Percentiles rank a stretch among this genome's conserved stretches.
Evolutionary conservation across 2,888 invertebrate species (phyloP).

Genomic region (Drosophila sordidula): DNA sequence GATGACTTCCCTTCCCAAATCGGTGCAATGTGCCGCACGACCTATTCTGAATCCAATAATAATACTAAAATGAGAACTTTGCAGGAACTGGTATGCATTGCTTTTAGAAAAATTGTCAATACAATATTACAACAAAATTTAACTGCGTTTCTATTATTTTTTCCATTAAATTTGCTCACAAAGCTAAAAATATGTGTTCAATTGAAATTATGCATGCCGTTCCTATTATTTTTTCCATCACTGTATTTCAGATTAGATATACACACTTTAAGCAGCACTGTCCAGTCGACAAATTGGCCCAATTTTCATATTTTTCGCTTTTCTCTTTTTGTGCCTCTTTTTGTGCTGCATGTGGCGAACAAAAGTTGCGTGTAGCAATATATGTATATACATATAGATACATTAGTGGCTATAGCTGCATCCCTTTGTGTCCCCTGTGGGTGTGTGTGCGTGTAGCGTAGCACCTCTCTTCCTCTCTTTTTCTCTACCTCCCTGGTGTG

Average conservation of each 20-base stretch:
- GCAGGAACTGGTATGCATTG: no score
- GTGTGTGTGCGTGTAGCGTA: slow-evolving; percentile 26
- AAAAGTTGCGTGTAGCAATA: slow-evolving; percentile 25
- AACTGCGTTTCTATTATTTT: no score
- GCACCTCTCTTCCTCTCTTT: slow-evolving; percentile 10
- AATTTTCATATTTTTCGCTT: slow-evolving; percentile 14
- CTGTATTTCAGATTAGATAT: not conserved
- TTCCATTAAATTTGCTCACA: no score
- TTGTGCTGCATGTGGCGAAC: slow-evolving; percentile 3
- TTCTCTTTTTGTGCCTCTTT: not conserved
- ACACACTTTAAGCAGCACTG: not conserved
- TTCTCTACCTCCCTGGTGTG: not conserved
- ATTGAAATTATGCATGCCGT: no score
- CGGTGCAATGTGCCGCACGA: no score
- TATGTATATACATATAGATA: not conserved
- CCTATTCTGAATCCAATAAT: no score
- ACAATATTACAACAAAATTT: no score
- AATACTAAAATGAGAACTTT: no score
- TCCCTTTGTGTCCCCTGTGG: slow-evolving; percentile 1
- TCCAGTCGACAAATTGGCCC: slow-evolving; percentile 24
- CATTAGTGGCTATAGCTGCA: slow-evolving; percentile 7
- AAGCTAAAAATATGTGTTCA: no score
- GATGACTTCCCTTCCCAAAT: no score
- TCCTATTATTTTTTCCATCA: no score
- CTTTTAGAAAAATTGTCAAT: no score